Evolutionary conservation across 2,113 vertebrate species (phyloP), one percentile per base, ranked within the genome.

Genomic region (Perca flavescens): DNA sequence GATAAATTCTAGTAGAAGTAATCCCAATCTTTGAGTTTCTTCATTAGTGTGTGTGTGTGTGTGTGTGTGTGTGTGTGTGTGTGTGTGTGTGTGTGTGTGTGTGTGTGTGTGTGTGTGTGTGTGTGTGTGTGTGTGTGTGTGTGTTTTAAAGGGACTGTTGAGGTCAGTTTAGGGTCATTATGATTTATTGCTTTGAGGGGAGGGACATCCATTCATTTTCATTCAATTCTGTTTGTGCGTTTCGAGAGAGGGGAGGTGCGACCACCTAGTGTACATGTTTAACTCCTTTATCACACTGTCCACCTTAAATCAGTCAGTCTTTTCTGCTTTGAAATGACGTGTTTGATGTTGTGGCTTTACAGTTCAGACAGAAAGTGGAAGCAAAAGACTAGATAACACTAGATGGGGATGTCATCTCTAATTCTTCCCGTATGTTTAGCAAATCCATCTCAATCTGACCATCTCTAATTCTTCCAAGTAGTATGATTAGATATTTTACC

Each of bases 131-230:
- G 60, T 58, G 21, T 14, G 25, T 54, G 67, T 34, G 19, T 6
- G 21, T 9, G 21, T 53, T 31, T 47, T 19, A 64, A 15, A 25
- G 28, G 54, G 9, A 19, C 19, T 36, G 36, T 19, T 34, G 56
- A 78, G 86, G 77, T 87, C 85, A 80, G 16, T 31, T 49, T 72
- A n/a, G 40, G 6, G 79, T 87, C 75, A 74, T 21, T 56, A 28
- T 83, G 62, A 91, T 86, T 83, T 74, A 87, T 60, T 83, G 76
- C 79, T 75, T 60, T 2, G 14, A 53, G 22, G 31, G 7, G 43
- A 43, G 43, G 63, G 43, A 2, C 7, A 0, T 74, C 53, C 3
- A 43, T 64, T 79, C 52, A 21, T 65, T 67, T 21, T 79, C 36
- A 66, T 74, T 76, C 40, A n/a, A 21, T 47, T 58, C 13, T 28